Evolutionary conservation across 2,888 invertebrate species (phyloP), one percentile per base, ranked within the genome.

Genomic region (Melanotus villosus): DNA sequence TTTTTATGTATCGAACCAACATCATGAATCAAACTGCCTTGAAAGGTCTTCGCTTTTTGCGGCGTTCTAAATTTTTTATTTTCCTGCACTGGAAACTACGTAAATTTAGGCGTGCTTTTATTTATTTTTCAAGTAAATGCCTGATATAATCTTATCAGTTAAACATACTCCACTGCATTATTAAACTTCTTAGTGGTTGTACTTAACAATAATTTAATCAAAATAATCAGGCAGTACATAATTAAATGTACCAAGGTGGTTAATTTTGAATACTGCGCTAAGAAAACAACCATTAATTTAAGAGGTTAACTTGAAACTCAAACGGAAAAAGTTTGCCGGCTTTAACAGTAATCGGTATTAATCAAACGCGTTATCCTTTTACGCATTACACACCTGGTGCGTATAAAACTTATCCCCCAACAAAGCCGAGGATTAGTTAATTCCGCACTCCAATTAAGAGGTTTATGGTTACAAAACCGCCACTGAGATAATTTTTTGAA

Each of bases 1-100:
- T n/a, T n/a, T 56, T 23, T 38, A 9, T 36, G 14, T 36, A 56
- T 56, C 56, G 56, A 16, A 21, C 36, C 16, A 10, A 32, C 32
- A 52, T 32, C 50, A 47, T 32, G 52, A 52, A 52, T 47, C 47
- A 32, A 52, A 32, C 9, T 38, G 38, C 38, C 56, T 32, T 38
- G 56, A 52, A 52, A 32, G 52, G 32, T 18, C 34, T 52, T 32
- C 23, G 2, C 12, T 52, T 45, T 52, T 52, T 32, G 47, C 47
- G 47, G 41, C 41, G 12, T 41, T 16, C 41, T 6, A 2, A 14
- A 16, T 16, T 41, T 41, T 16, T 41, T 16, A 3, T 41, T 5
- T 16, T 18, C 7, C 9, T 41, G 3, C 16, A 41, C 26, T 26
- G 26, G 7, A 26, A 26, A 26, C 7, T 26, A 26, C 7, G 4